These are phyloP conservation scores for Siniperca chuatsi DNA, from an alignment of 2,113 vertebrate genomes.

Conservation along the genomic window DNA sequence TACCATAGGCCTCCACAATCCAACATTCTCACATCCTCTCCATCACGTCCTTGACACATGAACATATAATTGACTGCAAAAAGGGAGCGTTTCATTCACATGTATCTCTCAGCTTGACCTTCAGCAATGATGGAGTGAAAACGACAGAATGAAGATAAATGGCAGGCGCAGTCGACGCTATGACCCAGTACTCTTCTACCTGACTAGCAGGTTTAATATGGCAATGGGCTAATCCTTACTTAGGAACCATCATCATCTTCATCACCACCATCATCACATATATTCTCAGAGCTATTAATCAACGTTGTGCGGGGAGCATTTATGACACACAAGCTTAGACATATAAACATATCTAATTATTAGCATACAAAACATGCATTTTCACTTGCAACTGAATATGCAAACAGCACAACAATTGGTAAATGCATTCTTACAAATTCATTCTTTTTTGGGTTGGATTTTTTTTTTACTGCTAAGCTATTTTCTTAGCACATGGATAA, in stretches of 20 bases:
- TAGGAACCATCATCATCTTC: constrained; percentile 48
- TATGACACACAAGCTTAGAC: constrained; percentile 28
- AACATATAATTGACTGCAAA: constrained; percentile 67
- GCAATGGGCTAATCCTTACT: constrained; percentile 69
- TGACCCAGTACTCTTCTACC: constrained; percentile 22
- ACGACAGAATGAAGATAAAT: constrained; percentile 68
- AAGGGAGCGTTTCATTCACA: constrained; percentile 64
- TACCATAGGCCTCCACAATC: constrained; percentile 34
- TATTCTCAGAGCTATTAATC: constrained; percentile 55
- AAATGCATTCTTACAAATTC: not conserved
- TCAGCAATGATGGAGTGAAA: constrained; percentile 70
- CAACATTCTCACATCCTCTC: constrained; percentile 48
- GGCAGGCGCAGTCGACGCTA: not conserved
- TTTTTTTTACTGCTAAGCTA: not conserved
- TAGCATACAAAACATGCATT: constrained; percentile 14
- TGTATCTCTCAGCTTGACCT: constrained; percentile 71
- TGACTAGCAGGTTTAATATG: constrained; percentile 64
- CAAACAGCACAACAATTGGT: constrained; percentile 11
- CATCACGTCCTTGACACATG: constrained; percentile 45
- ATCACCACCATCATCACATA: constrained; percentile 30
- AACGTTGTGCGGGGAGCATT: constrained; percentile 26
- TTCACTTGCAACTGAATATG: not conserved
- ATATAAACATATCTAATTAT: constrained; percentile 24
- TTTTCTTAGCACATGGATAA: not conserved
- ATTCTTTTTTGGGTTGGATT: not conserved